Percentiles rank a stretch among this genome's conserved stretches.
Evolutionary conservation across 2,797 vertebrate species (phyloP).

Genomic region (Molossus molossus): DNA sequence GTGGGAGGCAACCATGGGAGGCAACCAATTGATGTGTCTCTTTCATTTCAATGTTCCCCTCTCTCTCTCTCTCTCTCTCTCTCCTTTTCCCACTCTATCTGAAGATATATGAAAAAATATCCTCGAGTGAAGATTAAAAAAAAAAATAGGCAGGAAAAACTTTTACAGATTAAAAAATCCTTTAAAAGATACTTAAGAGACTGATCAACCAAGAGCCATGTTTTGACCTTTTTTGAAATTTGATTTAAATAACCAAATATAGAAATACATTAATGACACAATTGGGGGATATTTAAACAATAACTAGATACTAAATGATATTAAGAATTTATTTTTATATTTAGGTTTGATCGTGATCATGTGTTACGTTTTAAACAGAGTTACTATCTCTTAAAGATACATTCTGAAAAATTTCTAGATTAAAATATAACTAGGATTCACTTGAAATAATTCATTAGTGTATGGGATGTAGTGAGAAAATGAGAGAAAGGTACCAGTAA

Average conservation of each 20-base stretch:
- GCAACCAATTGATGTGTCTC: too few species aligned
- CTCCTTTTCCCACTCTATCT: too few species aligned
- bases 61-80: too few species aligned
- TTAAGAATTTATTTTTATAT: not conserved
- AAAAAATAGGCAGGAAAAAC: not conserved
- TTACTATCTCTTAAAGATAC: not conserved
- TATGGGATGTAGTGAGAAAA: not conserved
- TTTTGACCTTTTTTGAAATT: not conserved
- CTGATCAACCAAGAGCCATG: not conserved
- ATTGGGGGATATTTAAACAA: not conserved
- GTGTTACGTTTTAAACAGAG: constrained; percentile 1
- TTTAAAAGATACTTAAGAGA: not conserved
- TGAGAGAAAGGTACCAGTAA: not conserved
- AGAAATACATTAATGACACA: not conserved
- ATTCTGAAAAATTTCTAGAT: constrained; percentile 29
- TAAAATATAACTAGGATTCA: not conserved
- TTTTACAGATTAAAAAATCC: not conserved
- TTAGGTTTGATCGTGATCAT: not conserved
- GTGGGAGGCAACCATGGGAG: too few species aligned
- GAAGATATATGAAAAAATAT: too few species aligned
- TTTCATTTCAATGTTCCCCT: too few species aligned
- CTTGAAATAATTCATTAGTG: not conserved
- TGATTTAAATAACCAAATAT: not conserved
- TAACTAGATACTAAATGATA: not conserved
- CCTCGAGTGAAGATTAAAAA: too few species aligned